Conservation (phyloP, 2,888 invertebrate genomes). For the Arrhopalites spinosus region DNA sequence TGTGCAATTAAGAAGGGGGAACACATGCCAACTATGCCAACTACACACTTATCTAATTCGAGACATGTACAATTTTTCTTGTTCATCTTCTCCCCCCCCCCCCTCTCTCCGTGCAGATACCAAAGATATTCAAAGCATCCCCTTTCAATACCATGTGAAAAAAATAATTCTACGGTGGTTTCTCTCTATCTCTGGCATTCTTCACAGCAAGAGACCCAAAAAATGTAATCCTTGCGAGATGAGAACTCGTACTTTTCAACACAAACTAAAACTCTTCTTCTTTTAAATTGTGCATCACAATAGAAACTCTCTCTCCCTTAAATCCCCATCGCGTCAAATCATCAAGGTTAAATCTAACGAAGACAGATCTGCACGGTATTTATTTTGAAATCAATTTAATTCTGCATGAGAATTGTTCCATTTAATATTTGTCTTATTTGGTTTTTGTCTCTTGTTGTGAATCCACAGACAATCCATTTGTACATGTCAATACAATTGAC, state of each 20-base stretch:
- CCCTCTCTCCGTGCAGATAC: not conserved
- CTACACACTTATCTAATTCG: not conserved
- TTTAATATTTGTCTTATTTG: not conserved
- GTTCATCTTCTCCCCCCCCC: not conserved
- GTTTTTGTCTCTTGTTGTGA: not conserved
- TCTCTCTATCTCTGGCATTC: slow-evolving; percentile 4
- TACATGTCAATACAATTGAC: too few species aligned
- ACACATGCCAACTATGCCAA: slow-evolving; percentile 4
- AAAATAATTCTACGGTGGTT: not conserved
- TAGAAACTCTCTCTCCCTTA: too few species aligned
- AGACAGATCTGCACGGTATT: slow-evolving; percentile 23
- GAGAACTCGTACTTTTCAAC: slow-evolving; percentile 8
- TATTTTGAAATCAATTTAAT: slow-evolving; percentile 28
- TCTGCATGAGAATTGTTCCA: not conserved
- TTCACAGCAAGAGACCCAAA: slow-evolving; percentile 11
- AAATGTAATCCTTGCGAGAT: slow-evolving; percentile 3
- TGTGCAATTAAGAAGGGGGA: slow-evolving; percentile 24
- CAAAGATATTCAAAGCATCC: too few species aligned
- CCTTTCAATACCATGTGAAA: not conserved
- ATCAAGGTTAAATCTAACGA: not conserved
- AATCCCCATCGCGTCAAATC: not conserved
- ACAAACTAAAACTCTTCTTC: too few species aligned
- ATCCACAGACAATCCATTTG: too few species aligned
- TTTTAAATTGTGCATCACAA: too few species aligned
- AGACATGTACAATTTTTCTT: not conserved